Evolutionary conservation across 2,888 invertebrate genomes (phyloP).

Genomic region (Drosophila mettleri): DNA sequence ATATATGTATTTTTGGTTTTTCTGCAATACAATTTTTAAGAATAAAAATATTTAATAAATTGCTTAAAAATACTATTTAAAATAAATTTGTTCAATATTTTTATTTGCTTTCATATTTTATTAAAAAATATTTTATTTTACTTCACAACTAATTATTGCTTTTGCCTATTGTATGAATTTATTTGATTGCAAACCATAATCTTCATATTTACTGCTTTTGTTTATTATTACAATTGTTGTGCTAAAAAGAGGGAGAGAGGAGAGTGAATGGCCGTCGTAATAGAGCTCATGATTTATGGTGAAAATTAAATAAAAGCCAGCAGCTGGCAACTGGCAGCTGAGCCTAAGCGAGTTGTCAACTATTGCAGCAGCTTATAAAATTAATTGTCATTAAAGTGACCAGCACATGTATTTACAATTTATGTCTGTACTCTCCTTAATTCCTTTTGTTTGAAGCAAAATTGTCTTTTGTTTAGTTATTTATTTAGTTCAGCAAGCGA

Average conservation of each 20-base stretch:
- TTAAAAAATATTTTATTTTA: background rate
- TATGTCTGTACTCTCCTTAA: constrained; percentile 21
- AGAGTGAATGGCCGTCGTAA: background rate
- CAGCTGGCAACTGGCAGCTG: background rate
- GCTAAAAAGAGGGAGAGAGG: background rate
- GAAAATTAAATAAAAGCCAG: constrained; percentile 6
- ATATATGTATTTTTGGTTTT: too few species aligned
- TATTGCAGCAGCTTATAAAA: constrained; percentile 6
- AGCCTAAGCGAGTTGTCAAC: constrained; percentile 13
- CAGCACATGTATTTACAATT: constrained; percentile 16
- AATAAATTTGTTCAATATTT: background rate
- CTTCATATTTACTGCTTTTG: background rate
- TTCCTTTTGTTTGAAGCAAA: background rate
- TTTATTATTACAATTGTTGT: constrained; percentile 1
- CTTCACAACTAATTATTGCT: too few species aligned
- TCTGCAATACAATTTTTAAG: too few species aligned
- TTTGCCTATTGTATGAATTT: too few species aligned
- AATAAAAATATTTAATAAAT: background rate
- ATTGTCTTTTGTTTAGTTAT: constrained; percentile 6
- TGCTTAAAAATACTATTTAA: background rate
- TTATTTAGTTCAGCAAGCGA: constrained; percentile 12
- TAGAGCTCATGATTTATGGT: constrained; percentile 7
- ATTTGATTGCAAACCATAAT: background rate
- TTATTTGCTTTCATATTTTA: background rate
- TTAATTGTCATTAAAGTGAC: constrained; percentile 31